Evolutionary conservation across 2,797 vertebrate genomes (phyloP).

Genomic region (Periophthalmus magnuspinnatus): DNA sequence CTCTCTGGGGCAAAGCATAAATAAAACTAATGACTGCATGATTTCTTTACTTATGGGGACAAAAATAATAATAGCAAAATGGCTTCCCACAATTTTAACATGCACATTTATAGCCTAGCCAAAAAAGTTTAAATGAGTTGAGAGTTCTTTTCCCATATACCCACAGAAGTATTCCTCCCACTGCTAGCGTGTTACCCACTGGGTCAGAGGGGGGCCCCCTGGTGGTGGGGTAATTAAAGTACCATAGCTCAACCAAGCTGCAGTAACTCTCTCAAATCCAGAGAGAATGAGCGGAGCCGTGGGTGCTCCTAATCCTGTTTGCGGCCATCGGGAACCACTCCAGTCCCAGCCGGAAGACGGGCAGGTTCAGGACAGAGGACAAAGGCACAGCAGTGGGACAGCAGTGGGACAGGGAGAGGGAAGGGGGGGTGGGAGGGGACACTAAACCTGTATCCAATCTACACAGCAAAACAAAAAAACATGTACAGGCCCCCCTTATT

Average conservation of each 20-base stretch:
- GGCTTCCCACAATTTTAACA: background rate
- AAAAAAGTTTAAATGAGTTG: slow-evolving; percentile 55
- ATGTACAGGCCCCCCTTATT: background rate
- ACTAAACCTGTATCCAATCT: slow-evolving; percentile 59
- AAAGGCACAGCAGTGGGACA: slow-evolving; percentile 63
- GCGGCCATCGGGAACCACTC: slow-evolving; percentile 69
- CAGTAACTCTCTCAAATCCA: slow-evolving; percentile 75
- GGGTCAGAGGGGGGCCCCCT: slow-evolving; percentile 71
- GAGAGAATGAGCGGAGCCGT: slow-evolving; percentile 70
- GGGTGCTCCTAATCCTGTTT: slow-evolving; percentile 82
- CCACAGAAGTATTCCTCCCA: slow-evolving; percentile 50
- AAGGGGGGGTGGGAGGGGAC: slow-evolving; percentile 47
- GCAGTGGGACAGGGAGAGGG: slow-evolving; percentile 42
- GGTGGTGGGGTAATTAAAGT: slow-evolving; percentile 83
- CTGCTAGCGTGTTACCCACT: slow-evolving; percentile 53
- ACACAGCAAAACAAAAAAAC: slow-evolving; percentile 15
- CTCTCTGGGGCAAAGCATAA: background rate
- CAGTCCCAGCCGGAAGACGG: slow-evolving; percentile 67
- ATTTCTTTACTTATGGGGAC: background rate
- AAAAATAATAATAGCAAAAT: background rate
- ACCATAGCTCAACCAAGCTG: slow-evolving; percentile 71
- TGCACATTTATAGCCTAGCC: background rate
- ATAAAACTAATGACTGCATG: background rate
- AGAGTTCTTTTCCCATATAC: slow-evolving; percentile 69
- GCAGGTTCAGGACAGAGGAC: slow-evolving; percentile 54